Base-by-base conservation (phyloP, 2,888 invertebrate genomes). In the Oscheius sp. region DNA sequence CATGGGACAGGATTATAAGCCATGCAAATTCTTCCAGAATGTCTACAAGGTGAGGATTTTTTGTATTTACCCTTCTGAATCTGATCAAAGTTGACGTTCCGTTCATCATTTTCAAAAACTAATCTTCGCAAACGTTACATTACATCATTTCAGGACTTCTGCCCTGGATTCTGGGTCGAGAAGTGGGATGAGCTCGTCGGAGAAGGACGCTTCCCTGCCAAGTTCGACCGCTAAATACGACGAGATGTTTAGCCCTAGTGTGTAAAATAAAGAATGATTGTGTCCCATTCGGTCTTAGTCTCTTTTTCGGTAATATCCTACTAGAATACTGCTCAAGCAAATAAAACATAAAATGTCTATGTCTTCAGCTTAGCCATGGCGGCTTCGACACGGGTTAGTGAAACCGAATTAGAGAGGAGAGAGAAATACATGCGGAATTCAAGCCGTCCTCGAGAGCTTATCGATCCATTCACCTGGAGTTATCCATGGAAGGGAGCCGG, bases 21-120 rank as follows among this genome's bases (percentile, higher is more conserved):
- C 89, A 62, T 87, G 87, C 85, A 84, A 88, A 80, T 89, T 87
- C 84, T 89, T 89, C 86, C 86, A 87, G 77, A 89, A 89, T 76
- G 89, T 89, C 71, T 89, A 89, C 85, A 85, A 85, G 81, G 84
- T 84, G 21, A 33, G 33, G 33, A 13, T 21, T 21, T 55, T 29
- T 55, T 55, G 3, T 21, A 21, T 48, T 48, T 32, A 13, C 10
- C n/a, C 2, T 55, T 55, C n/a, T 21, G 21, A 21, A 21, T 21
- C 21, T 21, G 21, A 21, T 21, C 21, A 21, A 21, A 21, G 21
- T 21, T 21, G 21, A 21, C 21, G 21, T 21, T 21, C 21, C 21
- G 21, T 21, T 21, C 21, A 21, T 62, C 32, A 13, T 35, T 42
- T 53, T 33, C n/a, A 48, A 47, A 7, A 47, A 47, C 32, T 65